Base-by-base conservation (phyloP, 2,113 vertebrate species). In the Cranoglanis bouderius region DNA sequence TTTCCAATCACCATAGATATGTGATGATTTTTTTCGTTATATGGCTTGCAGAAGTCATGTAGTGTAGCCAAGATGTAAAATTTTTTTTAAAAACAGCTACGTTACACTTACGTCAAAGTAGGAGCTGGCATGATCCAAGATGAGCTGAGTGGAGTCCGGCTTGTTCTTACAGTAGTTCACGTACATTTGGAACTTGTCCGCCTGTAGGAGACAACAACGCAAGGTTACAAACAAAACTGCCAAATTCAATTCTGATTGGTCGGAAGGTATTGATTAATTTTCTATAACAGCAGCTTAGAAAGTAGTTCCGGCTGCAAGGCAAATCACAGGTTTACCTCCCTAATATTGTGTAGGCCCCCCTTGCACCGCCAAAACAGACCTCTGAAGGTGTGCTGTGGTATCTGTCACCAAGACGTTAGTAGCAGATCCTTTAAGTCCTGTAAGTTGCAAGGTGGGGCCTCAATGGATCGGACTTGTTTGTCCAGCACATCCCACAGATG, bases 141-240 rank as follows among this genome's bases (percentile, higher is more conserved):
- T 99, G 90, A 99, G 95, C 95, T 99, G 98, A 19, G 98, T 99
- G 85, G 98, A 99, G 94, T 99, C 98, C 0, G 98, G 98, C 90
- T 99, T 99, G 92, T 99, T 99, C 95, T 98, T 99, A 90, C 98
- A 99, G 89, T 99, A 99, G 82, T 97, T 99, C 90, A 99, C 98
- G 0, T 99, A 99, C 98, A 99, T 99, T 93, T 98, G 98, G 95
- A 99, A 99, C 92, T 99, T 99, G 91, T 99, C 98, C 92, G 98
- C 98, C 98, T 99, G 72, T 3, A 29, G n/a, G 13, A 32, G 5
- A 57, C 13, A 40, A 26, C 61, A 7, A 72, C 6, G 67, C 19
- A 51, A 24, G 14, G 8, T 40, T 75, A 43, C 21, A 24, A 6
- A 12, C 16, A 86, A n/a, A 51, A 72, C 16, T 49, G 29, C 29